Evolutionary conservation across 1,140 invertebrate genomes (phyloP), one percentile per base, ranked within the genome.

Genomic region (Helicorthomorpha holstii): DNA sequence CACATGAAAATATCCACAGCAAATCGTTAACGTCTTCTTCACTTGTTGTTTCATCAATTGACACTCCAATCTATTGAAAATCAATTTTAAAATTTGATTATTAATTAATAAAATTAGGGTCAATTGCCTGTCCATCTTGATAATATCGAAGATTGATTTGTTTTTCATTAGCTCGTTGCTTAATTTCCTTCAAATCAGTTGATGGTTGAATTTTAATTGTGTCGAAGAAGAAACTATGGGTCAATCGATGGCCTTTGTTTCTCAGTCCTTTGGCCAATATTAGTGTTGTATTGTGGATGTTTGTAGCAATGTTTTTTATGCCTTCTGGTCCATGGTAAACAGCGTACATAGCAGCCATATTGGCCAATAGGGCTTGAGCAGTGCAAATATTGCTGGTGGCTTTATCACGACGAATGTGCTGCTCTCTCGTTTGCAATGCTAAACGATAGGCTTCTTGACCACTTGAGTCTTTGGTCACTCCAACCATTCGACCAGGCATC

Each of bases 361-460:
- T 98, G 0, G 95, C 95, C 24, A 98, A 69, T 3, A 99, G 69
- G 0, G 95, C 96, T 72, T 98, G 95, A 0, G 95, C 94, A 0
- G 96, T 99, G 66, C 96, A 99, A 58, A 99, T 98, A 64, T 99
- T 99, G 57, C 90, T 95, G 0, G 95, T 99, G 0, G 96, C 96
- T 70, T 95, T 98, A 64, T 99, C 95, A 54, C 95, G 71, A 4
- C 94, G 75, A 56, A 99, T 99, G 63, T 99, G 96, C 61, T 99
- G 96, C 66, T 99, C 96, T 43, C 96, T 73, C 0, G 96, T 98
- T 71, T 99, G 96, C 14, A 99, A 74, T 0, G 95, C 89, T 55
- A 99, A 67, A 24, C 96, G 78, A 62, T 88, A 94, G 3, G 92
- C 93, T 61, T 88, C 77, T 47, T 85, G 78, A 14, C 91, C 92